A percentile compares a stretch with the other conserved stretches of the same genome.
Evolutionary conservation across 2,888 invertebrate genomes (phyloP).

Genomic region (Lasioglossum leucozonium): DNA sequence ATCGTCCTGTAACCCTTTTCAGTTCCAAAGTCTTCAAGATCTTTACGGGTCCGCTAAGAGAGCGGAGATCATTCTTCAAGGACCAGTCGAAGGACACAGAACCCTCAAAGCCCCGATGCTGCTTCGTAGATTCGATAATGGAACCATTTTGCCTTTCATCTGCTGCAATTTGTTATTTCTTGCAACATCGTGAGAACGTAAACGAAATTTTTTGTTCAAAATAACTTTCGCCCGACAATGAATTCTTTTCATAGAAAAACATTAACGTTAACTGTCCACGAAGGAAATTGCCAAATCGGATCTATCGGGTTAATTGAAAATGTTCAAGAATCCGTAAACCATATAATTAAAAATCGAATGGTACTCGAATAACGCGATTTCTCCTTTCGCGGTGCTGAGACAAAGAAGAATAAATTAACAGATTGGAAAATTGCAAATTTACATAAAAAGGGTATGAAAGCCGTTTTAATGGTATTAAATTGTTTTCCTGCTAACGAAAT

Average conservation of each 20-base stretch:
- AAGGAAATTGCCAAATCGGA: no score
- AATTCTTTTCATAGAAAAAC: background rate
- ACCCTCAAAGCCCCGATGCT: background rate
- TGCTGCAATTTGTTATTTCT: background rate
- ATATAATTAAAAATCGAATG: background rate
- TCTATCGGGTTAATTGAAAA: background rate
- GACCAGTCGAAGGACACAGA: background rate
- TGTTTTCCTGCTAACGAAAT: slow-evolving; percentile 2
- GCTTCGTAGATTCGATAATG: background rate
- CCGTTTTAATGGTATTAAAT: background rate
- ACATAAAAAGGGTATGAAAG: background rate
- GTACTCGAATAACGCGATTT: background rate
- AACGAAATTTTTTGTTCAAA: background rate
- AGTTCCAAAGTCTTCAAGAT: background rate
- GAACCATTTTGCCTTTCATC: background rate
- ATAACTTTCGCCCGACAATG: background rate
- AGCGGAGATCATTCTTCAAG: background rate
- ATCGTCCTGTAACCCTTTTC: slow-evolving; percentile 2
- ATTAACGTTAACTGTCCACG: no score
- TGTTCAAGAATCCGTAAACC: background rate
- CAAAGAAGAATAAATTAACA: background rate
- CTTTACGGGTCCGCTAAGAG: background rate
- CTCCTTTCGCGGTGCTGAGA: background rate
- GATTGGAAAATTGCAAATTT: background rate
- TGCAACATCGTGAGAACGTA: background rate